A percentile compares a stretch with the other conserved stretches of the same genome.
These are phyloP conservation scores for Pantherophis vulpinus DNA, from an alignment of 2,797 vertebrate species.

Conservation along the genomic window DNA sequence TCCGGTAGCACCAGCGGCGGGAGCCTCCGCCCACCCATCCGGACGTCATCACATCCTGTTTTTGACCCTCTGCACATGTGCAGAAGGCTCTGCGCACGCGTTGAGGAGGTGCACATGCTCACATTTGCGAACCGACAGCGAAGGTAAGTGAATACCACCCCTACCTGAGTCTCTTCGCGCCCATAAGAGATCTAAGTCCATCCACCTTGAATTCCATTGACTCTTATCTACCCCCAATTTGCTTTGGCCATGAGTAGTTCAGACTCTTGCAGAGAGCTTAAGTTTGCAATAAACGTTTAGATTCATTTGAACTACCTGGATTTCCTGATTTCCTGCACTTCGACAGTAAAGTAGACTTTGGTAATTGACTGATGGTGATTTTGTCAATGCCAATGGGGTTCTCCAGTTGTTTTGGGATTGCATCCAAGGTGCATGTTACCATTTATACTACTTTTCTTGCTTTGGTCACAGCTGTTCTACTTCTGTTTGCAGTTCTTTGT, in stretches of 20 bases:
- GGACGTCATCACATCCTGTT: too few relatives aligned
- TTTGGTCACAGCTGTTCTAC: background rate
- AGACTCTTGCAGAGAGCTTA: background rate
- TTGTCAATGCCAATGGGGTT: background rate
- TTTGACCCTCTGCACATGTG: too few relatives aligned
- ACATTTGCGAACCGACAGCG: too few relatives aligned
- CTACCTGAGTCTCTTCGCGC: background rate
- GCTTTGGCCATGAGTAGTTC: background rate
- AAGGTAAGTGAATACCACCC: too few relatives aligned
- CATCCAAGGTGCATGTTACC: background rate
- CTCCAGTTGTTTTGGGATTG: background rate
- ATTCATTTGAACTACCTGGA: background rate
- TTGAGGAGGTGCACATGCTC: too few relatives aligned
- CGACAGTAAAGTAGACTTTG: too few relatives aligned
- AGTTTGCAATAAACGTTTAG: background rate
- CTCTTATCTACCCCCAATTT: background rate
- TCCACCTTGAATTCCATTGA: background rate
- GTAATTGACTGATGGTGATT: background rate
- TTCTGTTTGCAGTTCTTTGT: background rate
- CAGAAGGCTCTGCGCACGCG: too few relatives aligned
- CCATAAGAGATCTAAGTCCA: background rate
- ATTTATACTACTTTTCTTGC: background rate
- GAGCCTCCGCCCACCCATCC: too few relatives aligned
- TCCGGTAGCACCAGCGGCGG: fast-evolving
- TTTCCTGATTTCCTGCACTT: too few relatives aligned